These are phyloP conservation scores for Neoscelio sp. DNA, from an alignment of 2,888 invertebrate genomes.

Conservation along the genomic window DNA sequence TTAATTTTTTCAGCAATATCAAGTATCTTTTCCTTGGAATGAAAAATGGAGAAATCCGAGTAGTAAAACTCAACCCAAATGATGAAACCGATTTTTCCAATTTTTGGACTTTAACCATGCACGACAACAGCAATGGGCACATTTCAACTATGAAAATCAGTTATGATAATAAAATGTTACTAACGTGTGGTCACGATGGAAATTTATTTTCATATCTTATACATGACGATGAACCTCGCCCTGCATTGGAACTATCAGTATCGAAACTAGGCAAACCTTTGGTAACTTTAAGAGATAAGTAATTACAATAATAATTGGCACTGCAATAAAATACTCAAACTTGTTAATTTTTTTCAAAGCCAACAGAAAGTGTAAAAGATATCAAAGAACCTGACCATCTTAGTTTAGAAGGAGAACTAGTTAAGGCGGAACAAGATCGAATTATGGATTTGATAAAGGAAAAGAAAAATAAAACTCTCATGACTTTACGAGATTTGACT, in stretches of 20 bases:
- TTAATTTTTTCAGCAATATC: slow-evolving; percentile 74
- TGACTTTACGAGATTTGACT: slow-evolving; percentile 84
- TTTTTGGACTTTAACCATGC: slow-evolving; percentile 89
- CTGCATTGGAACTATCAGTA: no score
- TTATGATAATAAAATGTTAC: slow-evolving; percentile 85
- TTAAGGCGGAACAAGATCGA: slow-evolving; percentile 87
- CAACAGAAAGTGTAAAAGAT: slow-evolving; percentile 77
- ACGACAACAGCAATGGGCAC: slow-evolving; percentile 89
- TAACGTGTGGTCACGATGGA: slow-evolving; percentile 89
- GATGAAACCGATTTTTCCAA: slow-evolving; percentile 86
- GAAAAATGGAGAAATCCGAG: slow-evolving; percentile 86
- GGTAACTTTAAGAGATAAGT: no score
- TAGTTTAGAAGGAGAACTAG: slow-evolving; percentile 88
- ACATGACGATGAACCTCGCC: slow-evolving; percentile 70
- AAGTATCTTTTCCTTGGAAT: slow-evolving; percentile 86
- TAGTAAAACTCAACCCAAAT: slow-evolving; percentile 84
- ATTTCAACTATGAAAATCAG: slow-evolving; percentile 87
- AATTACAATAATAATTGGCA: no score
- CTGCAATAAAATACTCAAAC: background rate
- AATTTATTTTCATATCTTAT: slow-evolving; percentile 89
- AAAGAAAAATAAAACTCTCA: slow-evolving; percentile 86
- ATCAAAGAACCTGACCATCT: slow-evolving; percentile 80
- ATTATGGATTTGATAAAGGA: slow-evolving; percentile 86
- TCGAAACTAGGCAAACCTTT: slow-evolving; percentile 5
- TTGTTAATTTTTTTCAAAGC: slow-evolving; percentile 29